Evolutionary conservation across 2,797 vertebrate genomes (phyloP).

Genomic region (Hapalemur alaotrensis): DNA sequence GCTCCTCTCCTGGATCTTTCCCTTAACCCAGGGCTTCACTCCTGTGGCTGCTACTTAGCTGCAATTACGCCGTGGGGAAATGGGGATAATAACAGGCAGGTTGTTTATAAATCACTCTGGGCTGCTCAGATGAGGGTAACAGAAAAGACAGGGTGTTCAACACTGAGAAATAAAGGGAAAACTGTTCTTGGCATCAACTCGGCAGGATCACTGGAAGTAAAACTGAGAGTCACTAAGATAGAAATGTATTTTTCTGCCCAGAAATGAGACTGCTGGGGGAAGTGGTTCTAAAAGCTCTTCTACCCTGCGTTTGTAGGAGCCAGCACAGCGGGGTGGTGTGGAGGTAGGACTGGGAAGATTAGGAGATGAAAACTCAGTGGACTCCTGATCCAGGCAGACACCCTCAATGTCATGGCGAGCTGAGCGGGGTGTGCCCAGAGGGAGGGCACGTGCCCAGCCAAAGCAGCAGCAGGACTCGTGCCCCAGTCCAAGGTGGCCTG

Average conservation of each 20-base stretch:
- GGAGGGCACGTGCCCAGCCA: fast-evolving
- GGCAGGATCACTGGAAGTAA: neutral
- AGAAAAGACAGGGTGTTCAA: neutral
- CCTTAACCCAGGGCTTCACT: neutral
- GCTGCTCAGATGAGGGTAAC: neutral
- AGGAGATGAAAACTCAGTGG: neutral
- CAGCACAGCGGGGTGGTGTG: fast-evolving
- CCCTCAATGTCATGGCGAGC: neutral
- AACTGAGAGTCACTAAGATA: neutral
- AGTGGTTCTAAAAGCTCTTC: neutral
- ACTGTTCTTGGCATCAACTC: fast-evolving
- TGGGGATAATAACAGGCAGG: neutral
- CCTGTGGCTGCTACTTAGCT: neutral
- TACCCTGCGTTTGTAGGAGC: neutral
- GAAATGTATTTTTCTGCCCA: neutral
- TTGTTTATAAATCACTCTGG: neutral
- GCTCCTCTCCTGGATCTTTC: neutral
- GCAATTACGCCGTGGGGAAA: neutral
- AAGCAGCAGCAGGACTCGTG: neutral
- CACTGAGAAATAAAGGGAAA: neutral
- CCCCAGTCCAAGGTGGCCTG: neutral
- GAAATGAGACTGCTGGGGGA: neutral
- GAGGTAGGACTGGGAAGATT: neutral
- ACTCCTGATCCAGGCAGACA: neutral
- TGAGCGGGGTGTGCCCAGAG: fast-evolving